These are phyloP conservation scores for Rhinophrynus dorsalis DNA, from an alignment of 2,797 vertebrate genomes.

Conservation along the genomic window DNA sequence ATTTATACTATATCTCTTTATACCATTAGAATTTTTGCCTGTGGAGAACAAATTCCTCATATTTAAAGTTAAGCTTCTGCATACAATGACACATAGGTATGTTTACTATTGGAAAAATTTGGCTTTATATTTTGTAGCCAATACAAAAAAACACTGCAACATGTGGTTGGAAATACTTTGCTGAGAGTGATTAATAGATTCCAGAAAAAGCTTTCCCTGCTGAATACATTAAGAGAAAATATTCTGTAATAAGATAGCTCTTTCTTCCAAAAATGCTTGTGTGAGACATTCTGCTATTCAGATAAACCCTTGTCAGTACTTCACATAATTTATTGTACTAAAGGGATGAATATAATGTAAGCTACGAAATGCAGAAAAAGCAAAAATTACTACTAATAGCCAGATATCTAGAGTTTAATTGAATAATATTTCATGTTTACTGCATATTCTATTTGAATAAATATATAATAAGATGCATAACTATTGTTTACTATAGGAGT, in stretches of 20 bases:
- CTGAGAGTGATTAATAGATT: neutral
- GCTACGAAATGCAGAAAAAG: conserved; percentile 13
- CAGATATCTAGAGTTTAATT: neutral
- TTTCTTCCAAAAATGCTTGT: neutral
- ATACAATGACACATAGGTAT: too few species aligned
- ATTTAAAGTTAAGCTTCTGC: too few species aligned
- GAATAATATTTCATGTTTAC: conserved; percentile 6
- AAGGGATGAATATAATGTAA: neutral
- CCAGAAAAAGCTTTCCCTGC: neutral
- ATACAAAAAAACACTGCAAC: neutral
- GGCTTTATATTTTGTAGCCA: too few species aligned
- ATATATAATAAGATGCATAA: neutral
- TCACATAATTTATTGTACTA: neutral
- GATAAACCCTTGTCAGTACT: neutral
- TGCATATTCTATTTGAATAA: neutral
- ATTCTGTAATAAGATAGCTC: neutral
- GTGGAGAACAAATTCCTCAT: too few species aligned
- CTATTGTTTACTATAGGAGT: neutral
- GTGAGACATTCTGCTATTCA: neutral
- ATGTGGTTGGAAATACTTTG: neutral
- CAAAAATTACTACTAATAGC: conserved; percentile 14
- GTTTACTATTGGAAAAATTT: too few species aligned
- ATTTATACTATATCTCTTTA: too few species aligned
- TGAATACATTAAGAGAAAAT: conserved; percentile 5
- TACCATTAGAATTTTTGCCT: too few species aligned